Percentiles rank a stretch among this genome's conserved stretches.
Evolutionary conservation across 2,888 invertebrate genomes (phyloP).

Genomic region (Pilophorus perplexus): DNA sequence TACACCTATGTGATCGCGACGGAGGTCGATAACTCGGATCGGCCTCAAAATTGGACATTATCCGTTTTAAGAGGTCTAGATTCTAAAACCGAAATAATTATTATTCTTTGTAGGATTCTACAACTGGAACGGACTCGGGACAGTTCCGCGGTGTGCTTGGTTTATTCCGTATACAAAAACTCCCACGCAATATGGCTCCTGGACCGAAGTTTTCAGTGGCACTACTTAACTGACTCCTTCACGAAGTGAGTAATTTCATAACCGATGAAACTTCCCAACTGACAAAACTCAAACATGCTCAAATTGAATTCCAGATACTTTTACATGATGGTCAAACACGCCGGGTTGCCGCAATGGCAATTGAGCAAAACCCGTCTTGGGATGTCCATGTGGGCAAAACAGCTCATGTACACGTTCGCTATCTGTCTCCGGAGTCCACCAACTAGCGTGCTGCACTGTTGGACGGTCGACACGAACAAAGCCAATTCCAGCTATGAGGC

Average conservation of each 20-base stretch:
- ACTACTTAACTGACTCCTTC: conserved; percentile 13
- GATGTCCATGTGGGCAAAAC: conserved; percentile 21
- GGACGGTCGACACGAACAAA: neutral
- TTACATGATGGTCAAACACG: conserved; percentile 14
- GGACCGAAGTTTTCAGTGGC: conserved; percentile 23
- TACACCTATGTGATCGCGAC: no score
- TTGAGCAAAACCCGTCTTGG: conserved; percentile 3
- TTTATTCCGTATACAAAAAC: neutral
- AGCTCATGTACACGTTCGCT: conserved; percentile 9
- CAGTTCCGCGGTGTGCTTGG: conserved; percentile 4
- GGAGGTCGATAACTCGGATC: no score
- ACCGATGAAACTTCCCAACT: neutral
- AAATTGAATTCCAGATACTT: conserved; percentile 3
- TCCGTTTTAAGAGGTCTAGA: no score
- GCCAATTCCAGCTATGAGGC: neutral
- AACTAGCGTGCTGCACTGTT: neutral
- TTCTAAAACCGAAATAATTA: no score
- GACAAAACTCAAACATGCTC: neutral
- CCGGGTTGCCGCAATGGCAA: conserved; percentile 15
- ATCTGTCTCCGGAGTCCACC: conserved; percentile 6
- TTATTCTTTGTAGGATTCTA: neutral
- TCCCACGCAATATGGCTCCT: conserved; percentile 13
- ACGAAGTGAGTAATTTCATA: conserved; percentile 7
- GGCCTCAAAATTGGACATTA: no score
- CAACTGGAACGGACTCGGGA: conserved; percentile 16